A percentile compares a stretch with the other conserved stretches of the same genome.
phyloP scores from a whole-genome alignment of 2,797 vertebrate species.

The Eurystomus glaucurus region DNA sequence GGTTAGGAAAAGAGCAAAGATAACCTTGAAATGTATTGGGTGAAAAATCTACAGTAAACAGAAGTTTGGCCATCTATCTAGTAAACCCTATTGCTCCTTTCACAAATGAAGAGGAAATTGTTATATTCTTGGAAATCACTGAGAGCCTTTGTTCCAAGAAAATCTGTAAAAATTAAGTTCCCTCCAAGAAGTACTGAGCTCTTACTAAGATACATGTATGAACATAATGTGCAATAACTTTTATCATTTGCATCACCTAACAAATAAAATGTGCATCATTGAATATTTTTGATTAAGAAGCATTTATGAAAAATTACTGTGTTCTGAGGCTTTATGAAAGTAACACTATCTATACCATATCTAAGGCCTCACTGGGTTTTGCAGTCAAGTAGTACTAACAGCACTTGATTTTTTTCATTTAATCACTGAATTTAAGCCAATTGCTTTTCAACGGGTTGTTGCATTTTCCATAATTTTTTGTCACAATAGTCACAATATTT shows the following conservation, averaged over 20 bases:
- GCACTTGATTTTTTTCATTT: accelerated
- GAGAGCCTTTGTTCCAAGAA: neutral
- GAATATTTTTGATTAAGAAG: neutral
- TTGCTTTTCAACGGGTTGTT: neutral
- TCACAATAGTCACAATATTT: neutral
- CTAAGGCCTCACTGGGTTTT: neutral
- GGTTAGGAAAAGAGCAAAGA: neutral
- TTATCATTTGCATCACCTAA: neutral
- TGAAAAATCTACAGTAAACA: neutral
- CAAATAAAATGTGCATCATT: neutral
- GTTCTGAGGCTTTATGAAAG: neutral
- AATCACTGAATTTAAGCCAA: neutral
- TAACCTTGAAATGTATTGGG: neutral
- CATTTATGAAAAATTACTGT: neutral
- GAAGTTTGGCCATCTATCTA: neutral
- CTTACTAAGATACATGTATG: neutral
- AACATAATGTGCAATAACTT: neutral
- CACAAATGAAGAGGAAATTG: neutral
- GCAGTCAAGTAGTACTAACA: neutral
- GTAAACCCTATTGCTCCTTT: neutral
- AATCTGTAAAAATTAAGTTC: neutral
- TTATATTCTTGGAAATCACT: neutral
- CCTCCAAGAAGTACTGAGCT: neutral
- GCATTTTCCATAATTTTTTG: neutral
- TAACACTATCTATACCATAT: neutral